These are phyloP conservation scores for Lates calcarifer DNA, from an alignment of 2,113 vertebrate genomes.

Conservation along the genomic window DNA sequence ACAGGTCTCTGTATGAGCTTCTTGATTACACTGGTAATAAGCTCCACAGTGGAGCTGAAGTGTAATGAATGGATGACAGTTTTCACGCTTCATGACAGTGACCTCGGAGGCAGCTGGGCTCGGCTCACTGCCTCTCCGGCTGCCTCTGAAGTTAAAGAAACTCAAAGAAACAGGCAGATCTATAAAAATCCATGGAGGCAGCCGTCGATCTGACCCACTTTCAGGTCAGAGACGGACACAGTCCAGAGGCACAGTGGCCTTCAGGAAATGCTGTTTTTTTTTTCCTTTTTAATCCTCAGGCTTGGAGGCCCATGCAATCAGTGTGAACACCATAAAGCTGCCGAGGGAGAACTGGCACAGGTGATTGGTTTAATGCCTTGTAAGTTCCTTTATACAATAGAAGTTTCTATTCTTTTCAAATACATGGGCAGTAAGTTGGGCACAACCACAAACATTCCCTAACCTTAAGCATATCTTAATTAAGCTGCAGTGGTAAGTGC, in stretches of 20 bases:
- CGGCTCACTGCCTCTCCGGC: conserved; percentile 11
- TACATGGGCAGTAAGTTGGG: too few relatives aligned
- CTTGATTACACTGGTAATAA: conserved; percentile 69
- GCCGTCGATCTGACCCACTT: conserved; percentile 59
- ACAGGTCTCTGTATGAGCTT: conserved; percentile 49
- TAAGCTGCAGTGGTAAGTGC: too few relatives aligned
- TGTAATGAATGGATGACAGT: conserved; percentile 68
- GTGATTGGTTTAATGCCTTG: conserved; percentile 1
- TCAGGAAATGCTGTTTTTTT: conserved; percentile 2
- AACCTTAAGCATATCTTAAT: too few relatives aligned
- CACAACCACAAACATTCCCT: not conserved
- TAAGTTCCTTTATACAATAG: not conserved
- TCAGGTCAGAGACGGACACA: conserved; percentile 24
- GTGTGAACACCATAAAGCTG: not conserved
- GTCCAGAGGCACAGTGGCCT: conserved; percentile 4
- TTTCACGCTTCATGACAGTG: conserved; percentile 52
- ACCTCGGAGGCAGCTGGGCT: conserved; percentile 32
- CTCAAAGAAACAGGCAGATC: conserved; percentile 18
- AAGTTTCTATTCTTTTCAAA: too few relatives aligned
- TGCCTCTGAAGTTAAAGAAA: conserved; percentile 16
- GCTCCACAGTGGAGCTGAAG: conserved; percentile 47
- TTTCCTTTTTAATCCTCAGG: conserved; percentile 29
- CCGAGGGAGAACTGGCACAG: conserved; percentile 22
- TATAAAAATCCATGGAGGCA: conserved; percentile 12
- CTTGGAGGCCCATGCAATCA: conserved; percentile 31